phyloP scores from a whole-genome alignment of 2,797 vertebrate genomes.

The Parauchenoglanis ngamensis region DNA sequence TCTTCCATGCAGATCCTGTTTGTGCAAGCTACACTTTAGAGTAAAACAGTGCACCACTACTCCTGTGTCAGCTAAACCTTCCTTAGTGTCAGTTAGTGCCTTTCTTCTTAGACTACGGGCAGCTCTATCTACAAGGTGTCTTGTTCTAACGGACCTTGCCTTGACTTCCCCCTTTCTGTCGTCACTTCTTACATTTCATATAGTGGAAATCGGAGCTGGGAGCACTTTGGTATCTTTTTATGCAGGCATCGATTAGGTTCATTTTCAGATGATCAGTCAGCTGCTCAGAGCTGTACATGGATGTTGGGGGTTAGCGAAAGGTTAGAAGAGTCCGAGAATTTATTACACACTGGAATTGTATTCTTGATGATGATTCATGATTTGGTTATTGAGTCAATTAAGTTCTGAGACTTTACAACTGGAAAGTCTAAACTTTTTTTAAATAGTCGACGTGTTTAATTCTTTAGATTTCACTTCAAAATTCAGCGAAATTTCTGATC shows the following conservation, averaged over 20 bases:
- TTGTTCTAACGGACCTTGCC: background rate
- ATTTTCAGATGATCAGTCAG: background rate
- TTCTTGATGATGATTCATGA: background rate
- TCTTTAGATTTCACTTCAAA: background rate
- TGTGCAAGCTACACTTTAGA: background rate
- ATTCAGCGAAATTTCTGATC: background rate
- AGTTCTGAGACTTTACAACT: background rate
- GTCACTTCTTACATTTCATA: background rate
- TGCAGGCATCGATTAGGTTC: too few relatives aligned
- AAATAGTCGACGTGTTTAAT: too few relatives aligned
- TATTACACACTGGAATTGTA: background rate
- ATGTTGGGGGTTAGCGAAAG: too few relatives aligned
- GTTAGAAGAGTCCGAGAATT: background rate
- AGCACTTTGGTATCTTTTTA: background rate
- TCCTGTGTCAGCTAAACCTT: background rate
- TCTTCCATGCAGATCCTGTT: slow-evolving; percentile 11
- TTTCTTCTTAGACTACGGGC: background rate
- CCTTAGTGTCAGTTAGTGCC: background rate
- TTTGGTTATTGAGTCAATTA: background rate
- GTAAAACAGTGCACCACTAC: background rate
- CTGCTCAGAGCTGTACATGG: background rate
- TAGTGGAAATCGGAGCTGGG: background rate
- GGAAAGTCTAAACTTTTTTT: background rate
- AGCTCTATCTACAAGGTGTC: background rate
- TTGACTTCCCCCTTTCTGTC: background rate